Base-by-base conservation (phyloP, 2,113 vertebrate genomes). In the Thomomys bottae region DNA sequence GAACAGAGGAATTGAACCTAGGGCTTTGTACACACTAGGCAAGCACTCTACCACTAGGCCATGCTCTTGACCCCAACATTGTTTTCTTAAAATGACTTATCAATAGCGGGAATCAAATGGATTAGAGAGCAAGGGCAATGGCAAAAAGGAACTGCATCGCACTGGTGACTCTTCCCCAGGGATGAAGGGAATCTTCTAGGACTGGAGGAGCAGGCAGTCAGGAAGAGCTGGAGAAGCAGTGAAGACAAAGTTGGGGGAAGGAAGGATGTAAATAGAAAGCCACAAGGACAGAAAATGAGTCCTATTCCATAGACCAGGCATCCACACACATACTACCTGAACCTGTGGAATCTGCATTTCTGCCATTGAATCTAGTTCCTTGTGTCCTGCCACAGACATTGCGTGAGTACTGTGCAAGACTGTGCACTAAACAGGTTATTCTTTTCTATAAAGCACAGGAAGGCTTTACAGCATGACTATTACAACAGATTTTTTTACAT, bases 161-260 rank as follows among this genome's bases (percentile, higher is more conserved):
- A 66, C 17, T 8, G 6, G 28, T 15, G 26, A 66, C 23, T 64
- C 15, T 17, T 89, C 4, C 23, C 76, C 15, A 68, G 21, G 15
- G 61, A 36, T 66, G 5, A 84, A 80, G 30, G 17, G 8, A 30
- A 30, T 71, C 30, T 88, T 11, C 1, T 4, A 24, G 4, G 28
- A 14, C 9, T 18, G 30, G 28, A 36, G 4, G 24, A 61, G 49
- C 1, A 0, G 0, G 67, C 12, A 75, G n/a, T 21, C 2, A 89
- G 15, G 17, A 54, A 17, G 2, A 21, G 59, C 6, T 0, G 7
- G 26, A 68, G 4, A 1, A 75, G 24, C 8, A 32, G 24, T 0
- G 7, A 76, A 61, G 76, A 38, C 23, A 49, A 36, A 64, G 21
- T 82, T 1, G 4, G 20, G 30, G 32, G 66, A 36, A 64, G 21